Evolutionary conservation across 2,888 invertebrate species (phyloP).

Genomic region (Blera fallax): DNA sequence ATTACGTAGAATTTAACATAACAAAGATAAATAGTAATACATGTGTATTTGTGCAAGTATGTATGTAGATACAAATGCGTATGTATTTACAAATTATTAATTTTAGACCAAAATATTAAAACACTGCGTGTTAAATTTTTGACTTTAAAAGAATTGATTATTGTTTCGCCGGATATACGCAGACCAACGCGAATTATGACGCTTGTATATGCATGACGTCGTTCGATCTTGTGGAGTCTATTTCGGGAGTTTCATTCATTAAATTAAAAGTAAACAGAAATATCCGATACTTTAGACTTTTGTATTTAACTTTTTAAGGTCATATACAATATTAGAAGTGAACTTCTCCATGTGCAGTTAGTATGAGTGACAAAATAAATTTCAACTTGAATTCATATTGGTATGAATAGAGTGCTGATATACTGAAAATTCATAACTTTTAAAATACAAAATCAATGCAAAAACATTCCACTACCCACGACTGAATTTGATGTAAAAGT

Average conservation of each 20-base stretch:
- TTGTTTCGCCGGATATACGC: neutral
- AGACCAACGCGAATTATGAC: neutral
- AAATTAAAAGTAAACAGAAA: slow-evolving; percentile 13
- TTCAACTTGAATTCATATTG: slow-evolving; percentile 49
- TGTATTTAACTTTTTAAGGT: slow-evolving; percentile 1
- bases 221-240: neutral
- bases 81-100: neutral
- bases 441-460: too few species aligned
- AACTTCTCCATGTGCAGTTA: neutral
- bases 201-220: neutral
- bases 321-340: neutral
- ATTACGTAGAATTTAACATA: too few species aligned
- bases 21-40: too few species aligned
- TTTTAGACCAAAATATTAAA: neutral
- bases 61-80: neutral
- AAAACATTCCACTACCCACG: too few species aligned
- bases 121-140: neutral
- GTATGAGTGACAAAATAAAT: neutral
- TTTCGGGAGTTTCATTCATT: slow-evolving; percentile 28
- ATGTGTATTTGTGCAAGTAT: too few species aligned
- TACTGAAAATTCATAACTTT: too few species aligned
- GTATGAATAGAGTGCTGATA: slow-evolving; percentile 15
- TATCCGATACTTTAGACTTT: neutral
- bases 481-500: too few species aligned
- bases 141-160: neutral